Evolutionary conservation across 2,797 vertebrate species (phyloP).

Genomic region (Hemibagrus guttatus): DNA sequence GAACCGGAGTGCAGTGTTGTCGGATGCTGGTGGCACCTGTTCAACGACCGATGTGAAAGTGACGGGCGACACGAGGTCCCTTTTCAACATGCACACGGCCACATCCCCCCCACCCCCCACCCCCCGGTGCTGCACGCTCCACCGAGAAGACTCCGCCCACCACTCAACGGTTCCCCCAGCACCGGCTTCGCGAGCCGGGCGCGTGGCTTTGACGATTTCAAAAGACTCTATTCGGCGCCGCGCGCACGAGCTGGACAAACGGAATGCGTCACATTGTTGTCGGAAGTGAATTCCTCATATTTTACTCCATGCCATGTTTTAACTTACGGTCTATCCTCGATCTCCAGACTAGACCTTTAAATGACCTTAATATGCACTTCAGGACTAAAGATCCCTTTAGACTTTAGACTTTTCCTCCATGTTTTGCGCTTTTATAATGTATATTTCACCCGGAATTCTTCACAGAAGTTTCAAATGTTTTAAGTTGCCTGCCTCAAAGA

Average conservation of each 20-base stretch:
- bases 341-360: background rate
- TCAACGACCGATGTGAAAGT: slow-evolving; percentile 50
- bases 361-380: background rate
- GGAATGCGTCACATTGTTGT: background rate
- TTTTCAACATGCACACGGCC: slow-evolving; percentile 65
- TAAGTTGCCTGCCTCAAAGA: background rate
- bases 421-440: background rate
- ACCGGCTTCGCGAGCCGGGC: slow-evolving; percentile 67
- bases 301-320: background rate
- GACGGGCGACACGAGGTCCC: slow-evolving; percentile 55
- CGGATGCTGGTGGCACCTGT: slow-evolving; percentile 51
- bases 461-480: too few species aligned
- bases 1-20: slow-evolving; percentile 35
- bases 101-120: background rate
- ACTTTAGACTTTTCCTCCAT: background rate
- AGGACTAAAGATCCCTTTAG: background rate
- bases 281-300: slow-evolving; percentile 3
- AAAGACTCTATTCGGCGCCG: slow-evolving; percentile 49
- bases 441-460: background rate
- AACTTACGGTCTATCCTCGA: background rate
- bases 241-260: slow-evolving; percentile 46
- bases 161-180: slow-evolving; percentile 48
- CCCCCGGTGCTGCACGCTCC: slow-evolving; percentile 53
- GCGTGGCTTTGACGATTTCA: slow-evolving; percentile 68
- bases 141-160: slow-evolving; percentile 55